phyloP scores from a whole-genome alignment of 2,113 vertebrate genomes.

The Ptychochromis oligacanthus region DNA sequence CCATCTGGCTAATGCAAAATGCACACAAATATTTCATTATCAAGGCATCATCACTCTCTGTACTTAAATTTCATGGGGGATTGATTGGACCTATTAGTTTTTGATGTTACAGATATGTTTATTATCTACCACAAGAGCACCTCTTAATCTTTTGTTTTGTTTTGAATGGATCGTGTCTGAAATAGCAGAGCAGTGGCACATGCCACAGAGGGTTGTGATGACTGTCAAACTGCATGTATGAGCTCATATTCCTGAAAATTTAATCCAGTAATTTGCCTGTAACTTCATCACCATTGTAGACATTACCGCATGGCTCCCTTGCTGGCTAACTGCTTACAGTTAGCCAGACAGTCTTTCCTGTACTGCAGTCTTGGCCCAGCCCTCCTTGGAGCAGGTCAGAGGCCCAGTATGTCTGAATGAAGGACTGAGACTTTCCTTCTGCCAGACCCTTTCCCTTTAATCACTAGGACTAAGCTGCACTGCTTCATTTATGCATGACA shows the following conservation, averaged over 20 bases:
- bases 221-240: constrained; percentile 69
- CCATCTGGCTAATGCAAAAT: constrained; percentile 27
- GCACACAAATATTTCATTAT: constrained; percentile 27
- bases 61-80: constrained; percentile 36
- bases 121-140: constrained; percentile 31
- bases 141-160: constrained; percentile 11
- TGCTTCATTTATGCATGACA: constrained; percentile 73
- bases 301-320: constrained; percentile 66
- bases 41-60: constrained; percentile 57
- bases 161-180: constrained; percentile 27
- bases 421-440: constrained; percentile 52
- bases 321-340: constrained; percentile 44
- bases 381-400: constrained; percentile 48
- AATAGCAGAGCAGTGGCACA: constrained; percentile 56
- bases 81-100: constrained; percentile 26
- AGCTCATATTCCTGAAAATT: constrained; percentile 57
- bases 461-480: constrained; percentile 65
- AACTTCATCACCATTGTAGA: constrained; percentile 62
- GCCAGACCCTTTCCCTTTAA: constrained; percentile 55
- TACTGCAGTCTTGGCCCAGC: constrained; percentile 61
- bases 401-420: constrained; percentile 48
- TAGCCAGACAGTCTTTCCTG: constrained; percentile 48
- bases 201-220: constrained; percentile 69
- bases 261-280: constrained; percentile 45
- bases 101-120: constrained; percentile 30